phyloP scores from a whole-genome alignment of 1,140 invertebrate species.

The Apis florea region DNA sequence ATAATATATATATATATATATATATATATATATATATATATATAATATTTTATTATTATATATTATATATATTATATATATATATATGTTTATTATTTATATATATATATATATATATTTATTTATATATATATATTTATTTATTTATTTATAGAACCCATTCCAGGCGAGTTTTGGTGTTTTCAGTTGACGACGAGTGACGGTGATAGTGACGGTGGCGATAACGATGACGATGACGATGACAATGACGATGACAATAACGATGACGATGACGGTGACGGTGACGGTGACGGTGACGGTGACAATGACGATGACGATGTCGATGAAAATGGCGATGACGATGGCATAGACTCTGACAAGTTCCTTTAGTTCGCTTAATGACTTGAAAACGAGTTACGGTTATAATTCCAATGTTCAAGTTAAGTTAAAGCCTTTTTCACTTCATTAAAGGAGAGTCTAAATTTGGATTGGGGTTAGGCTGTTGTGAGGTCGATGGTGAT shows the following conservation, averaged over 20 bases:
- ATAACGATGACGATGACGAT: constrained; percentile 39
- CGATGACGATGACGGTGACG: constrained; percentile 38
- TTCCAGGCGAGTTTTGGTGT: constrained; percentile 58
- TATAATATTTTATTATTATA: no score
- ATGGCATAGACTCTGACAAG: constrained; percentile 70
- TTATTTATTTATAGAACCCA: constrained; percentile 36
- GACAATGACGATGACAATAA: constrained; percentile 18
- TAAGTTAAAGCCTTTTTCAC: constrained; percentile 81
- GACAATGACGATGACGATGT: constrained; percentile 47
- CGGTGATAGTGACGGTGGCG: constrained; percentile 43
- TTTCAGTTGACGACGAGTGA: constrained; percentile 47
- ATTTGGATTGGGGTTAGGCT: constrained; percentile 79
- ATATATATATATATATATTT: background rate
- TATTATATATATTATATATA: no score
- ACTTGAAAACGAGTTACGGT: constrained; percentile 76
- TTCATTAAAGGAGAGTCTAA: constrained; percentile 79
- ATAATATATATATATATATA: no score
- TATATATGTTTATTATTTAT: background rate
- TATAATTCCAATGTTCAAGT: constrained; percentile 78
- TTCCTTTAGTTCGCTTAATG: constrained; percentile 71
- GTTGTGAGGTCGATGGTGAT: constrained; percentile 76
- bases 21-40: no score
- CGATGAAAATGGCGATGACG: constrained; percentile 51
- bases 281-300: constrained; percentile 49
- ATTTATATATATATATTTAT: constrained; percentile 12